These are phyloP conservation scores for Murina feae DNA, from an alignment of 2,113 vertebrate genomes.

Conservation along the genomic window DNA sequence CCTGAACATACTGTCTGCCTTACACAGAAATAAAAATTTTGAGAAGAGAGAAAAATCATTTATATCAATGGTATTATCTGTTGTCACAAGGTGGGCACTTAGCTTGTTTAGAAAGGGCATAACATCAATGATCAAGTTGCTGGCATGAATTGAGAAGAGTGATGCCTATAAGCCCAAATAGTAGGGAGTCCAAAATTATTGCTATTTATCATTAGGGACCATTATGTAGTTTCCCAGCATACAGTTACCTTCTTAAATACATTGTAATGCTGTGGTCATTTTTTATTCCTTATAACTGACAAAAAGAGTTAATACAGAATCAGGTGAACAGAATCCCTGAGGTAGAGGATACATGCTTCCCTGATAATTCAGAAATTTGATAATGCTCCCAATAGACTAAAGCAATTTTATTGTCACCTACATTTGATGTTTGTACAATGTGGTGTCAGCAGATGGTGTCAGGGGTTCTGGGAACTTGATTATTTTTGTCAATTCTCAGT, in stretches of 20 bases:
- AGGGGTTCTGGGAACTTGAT: constrained; percentile 17
- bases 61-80: background rate
- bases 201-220: background rate
- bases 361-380: background rate
- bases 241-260: background rate
- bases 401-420: constrained; percentile 15
- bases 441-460: constrained; percentile 39
- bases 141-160: background rate
- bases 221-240: background rate
- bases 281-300: background rate
- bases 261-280: background rate
- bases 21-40: background rate
- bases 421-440: background rate
- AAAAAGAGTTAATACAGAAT: background rate
- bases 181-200: background rate
- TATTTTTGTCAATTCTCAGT: background rate
- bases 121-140: background rate
- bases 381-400: background rate
- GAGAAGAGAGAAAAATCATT: background rate
- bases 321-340: background rate
- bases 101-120: background rate
- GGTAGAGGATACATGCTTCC: background rate
- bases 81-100: background rate
- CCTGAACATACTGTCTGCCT: background rate
- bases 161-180: background rate